Evolutionary conservation across 2,113 vertebrate genomes (phyloP).

Genomic region (Phrynocephalus versicolor): DNA sequence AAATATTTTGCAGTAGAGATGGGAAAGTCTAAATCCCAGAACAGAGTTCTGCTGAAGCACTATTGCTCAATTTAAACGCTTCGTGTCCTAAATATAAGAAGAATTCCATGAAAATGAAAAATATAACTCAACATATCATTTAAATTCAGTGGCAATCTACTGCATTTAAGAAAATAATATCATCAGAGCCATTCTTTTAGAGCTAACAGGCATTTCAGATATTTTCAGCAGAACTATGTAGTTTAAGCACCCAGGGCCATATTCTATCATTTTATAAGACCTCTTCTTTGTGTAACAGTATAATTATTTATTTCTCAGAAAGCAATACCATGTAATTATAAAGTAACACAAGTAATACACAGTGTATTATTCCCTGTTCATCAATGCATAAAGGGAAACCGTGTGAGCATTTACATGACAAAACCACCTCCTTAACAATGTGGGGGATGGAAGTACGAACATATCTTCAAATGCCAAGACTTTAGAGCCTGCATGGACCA

Average conservation of each 20-base stretch:
- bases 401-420: not conserved
- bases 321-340: not conserved
- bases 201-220: not conserved
- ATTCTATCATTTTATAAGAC: not conserved
- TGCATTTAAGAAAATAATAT: constrained; percentile 35
- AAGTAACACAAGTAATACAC: constrained; percentile 29
- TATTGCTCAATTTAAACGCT: constrained; percentile 35
- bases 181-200: constrained; percentile 22
- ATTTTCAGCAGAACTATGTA: constrained; percentile 29
- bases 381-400: not conserved
- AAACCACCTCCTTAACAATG: not conserved
- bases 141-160: constrained; percentile 41
- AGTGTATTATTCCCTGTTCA: not conserved
- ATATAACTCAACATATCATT: constrained; percentile 18
- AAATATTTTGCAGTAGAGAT: constrained; percentile 27
- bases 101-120: constrained; percentile 24
- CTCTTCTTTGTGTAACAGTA: constrained; percentile 19
- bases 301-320: constrained; percentile 34
- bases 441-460: not conserved
- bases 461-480: not conserved
- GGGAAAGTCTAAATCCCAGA: constrained; percentile 33
- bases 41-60: constrained; percentile 37
- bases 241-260: constrained; percentile 27
- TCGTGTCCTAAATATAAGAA: constrained; percentile 34
- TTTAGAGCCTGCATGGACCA: too few species aligned